Conservation (phyloP, 2,113 vertebrate species). For the Gymnogyps californianus region DNA sequence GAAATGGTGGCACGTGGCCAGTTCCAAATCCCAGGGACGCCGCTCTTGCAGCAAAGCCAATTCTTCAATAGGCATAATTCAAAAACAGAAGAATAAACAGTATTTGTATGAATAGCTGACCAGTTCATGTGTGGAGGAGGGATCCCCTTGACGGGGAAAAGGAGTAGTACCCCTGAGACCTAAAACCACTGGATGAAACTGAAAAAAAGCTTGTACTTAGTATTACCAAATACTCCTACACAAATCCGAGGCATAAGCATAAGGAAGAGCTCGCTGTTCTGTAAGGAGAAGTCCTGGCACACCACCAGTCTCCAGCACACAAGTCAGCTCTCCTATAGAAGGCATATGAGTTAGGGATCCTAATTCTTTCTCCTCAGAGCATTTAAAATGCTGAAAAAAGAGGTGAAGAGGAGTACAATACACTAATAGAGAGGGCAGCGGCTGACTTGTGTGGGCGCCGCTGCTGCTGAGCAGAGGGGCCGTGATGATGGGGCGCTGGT, state of each 20-base stretch:
- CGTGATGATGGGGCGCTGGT: fast-evolving
- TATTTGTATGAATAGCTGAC: conserved; percentile 33
- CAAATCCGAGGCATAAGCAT: neutral
- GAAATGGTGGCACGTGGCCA: conserved; percentile 8
- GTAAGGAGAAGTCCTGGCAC: neutral
- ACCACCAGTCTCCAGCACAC: neutral
- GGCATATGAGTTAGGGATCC: neutral
- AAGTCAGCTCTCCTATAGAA: neutral
- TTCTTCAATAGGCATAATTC: conserved; percentile 54
- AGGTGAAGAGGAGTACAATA: neutral
- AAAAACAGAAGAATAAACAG: conserved; percentile 54
- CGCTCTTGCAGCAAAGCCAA: neutral
- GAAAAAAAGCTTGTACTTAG: neutral
- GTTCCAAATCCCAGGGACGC: conserved; percentile 12
- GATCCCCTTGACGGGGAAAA: conserved; percentile 17
- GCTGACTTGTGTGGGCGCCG: neutral
- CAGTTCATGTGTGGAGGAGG: conserved; percentile 42
- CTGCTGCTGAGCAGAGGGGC: neutral
- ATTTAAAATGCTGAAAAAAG: neutral
- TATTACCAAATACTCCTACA: conserved; percentile 22
- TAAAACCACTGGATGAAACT: neutral
- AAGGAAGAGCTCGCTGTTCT: neutral
- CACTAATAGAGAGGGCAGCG: neutral
- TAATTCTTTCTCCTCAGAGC: neutral
- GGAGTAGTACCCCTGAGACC: neutral